phyloP scores from a whole-genome alignment of 2,797 vertebrate species.

The Rhincodon typus region DNA sequence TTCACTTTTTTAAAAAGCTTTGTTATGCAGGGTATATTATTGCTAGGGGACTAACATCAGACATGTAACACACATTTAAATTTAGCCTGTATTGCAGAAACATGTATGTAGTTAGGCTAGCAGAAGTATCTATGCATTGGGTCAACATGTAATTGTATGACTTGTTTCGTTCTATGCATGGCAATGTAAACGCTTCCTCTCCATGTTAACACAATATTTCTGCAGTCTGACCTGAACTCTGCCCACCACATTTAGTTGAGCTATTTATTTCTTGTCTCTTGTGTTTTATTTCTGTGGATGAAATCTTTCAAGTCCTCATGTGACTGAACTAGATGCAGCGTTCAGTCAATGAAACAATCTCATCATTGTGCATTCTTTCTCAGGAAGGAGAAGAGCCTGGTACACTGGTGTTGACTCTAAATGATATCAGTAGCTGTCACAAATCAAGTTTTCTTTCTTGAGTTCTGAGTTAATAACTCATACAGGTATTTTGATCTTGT shows the following conservation, averaged over 20 bases:
- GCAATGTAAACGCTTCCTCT: background rate
- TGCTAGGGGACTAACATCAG: background rate
- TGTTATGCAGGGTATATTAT: background rate
- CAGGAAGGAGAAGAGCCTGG: background rate
- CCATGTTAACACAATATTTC: background rate
- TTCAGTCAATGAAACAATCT: background rate
- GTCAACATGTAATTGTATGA: background rate
- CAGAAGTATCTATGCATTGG: background rate
- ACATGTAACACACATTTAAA: background rate
- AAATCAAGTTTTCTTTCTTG: background rate
- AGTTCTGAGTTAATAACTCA: background rate
- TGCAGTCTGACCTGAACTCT: background rate
- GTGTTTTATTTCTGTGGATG: background rate
- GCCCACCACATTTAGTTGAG: background rate
- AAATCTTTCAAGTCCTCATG: background rate
- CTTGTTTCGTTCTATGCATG: background rate
- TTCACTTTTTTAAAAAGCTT: background rate
- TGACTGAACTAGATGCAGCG: constrained; percentile 9
- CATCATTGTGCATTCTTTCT: background rate
- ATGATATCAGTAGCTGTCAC: background rate
- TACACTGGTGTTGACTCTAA: background rate
- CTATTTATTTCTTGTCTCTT: background rate
- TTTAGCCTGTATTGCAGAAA: background rate
- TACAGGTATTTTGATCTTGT: constrained; percentile 8
- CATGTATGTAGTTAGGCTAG: background rate